These are phyloP conservation scores for Andricus curvator DNA, from an alignment of 2,888 invertebrate genomes.

Conservation along the genomic window DNA sequence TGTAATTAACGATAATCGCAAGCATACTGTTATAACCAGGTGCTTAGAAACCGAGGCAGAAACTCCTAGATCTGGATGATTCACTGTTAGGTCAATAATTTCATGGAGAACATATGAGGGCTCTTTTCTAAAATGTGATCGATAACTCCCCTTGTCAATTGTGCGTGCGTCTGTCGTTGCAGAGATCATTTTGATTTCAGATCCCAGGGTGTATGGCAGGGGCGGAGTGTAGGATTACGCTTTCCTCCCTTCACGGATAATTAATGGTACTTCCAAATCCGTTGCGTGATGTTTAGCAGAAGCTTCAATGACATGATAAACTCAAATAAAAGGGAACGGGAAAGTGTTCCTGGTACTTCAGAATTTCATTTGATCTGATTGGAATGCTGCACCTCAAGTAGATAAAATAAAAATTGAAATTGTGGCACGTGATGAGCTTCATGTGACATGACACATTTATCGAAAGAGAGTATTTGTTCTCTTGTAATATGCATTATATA, in stretches of 20 bases:
- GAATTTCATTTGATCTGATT: no score
- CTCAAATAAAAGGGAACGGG: not conserved
- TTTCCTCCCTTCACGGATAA: not conserved
- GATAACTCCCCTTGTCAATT: not conserved
- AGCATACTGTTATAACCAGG: slow-evolving; percentile 41
- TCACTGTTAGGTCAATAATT: slow-evolving; percentile 52
- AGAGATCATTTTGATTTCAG: not conserved
- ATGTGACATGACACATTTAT: not conserved
- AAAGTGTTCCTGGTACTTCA: not conserved
- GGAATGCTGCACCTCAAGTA: not conserved
- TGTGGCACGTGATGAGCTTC: not conserved
- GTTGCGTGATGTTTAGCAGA: not conserved
- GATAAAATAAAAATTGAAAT: not conserved
- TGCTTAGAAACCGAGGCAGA: slow-evolving; percentile 44
- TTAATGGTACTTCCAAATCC: not conserved
- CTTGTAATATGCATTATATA: not conserved
- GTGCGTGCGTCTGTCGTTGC: not conserved
- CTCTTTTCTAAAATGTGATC: not conserved
- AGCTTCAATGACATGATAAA: not conserved
- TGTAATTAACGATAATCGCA: slow-evolving; percentile 48
- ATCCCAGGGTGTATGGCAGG: not conserved
- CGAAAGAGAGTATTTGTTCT: not conserved
- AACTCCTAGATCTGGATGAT: slow-evolving; percentile 50
- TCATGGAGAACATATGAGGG: not conserved
- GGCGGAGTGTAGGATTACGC: not conserved